Evolutionary conservation across 2,888 invertebrate genomes (phyloP), one percentile per base, ranked within the genome.

Genomic region (Eledone cirrhosa): DNA sequence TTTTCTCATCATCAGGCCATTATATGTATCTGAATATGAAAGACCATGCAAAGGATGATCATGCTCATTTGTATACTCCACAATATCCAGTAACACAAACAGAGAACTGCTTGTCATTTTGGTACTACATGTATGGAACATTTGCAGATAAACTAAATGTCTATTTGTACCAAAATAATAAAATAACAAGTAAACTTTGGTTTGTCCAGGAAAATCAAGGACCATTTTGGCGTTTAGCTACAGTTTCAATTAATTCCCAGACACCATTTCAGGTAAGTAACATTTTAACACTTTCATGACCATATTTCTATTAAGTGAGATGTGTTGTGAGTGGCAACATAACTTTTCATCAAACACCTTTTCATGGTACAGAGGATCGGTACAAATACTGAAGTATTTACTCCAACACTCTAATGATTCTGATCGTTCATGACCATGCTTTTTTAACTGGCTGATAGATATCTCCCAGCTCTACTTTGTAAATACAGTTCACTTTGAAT

Each of bases 111-210:
- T 79, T 87, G n/a, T 79, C 83, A 4, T 86, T 87, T 81, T 86
- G 82, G 83, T 86, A 85, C 79, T 86, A 87, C 80, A 89, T 89
- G 88, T 83, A 83, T 76, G 89, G 90, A 19, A 27, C 78, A 5
- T 82, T 86, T 16, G 84, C 86, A 19, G 88, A 87, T 24, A 84
- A 85, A 2, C 81, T 89, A 47, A 86, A 84, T 77, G 83, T 89
- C 33, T 87, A 87, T 78, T 72, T 84, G 47, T 80, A 80, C 53
- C 79, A 80, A 41, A 80, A 81, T 31, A 79, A n/a, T 48, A 80
- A 27, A 22, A 77, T 82, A 13, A 86, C 85, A 5, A 78, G 79
- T 33, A 82, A 85, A 1, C 79, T 88, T 22, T 89, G 89, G 90
- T 81, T 81, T 4, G 80, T 82, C 63, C 67, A 81, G 13, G 84